Evolutionary conservation across 2,113 vertebrate species (phyloP), one percentile per base, ranked within the genome.

Genomic region (Centropus unirufus): DNA sequence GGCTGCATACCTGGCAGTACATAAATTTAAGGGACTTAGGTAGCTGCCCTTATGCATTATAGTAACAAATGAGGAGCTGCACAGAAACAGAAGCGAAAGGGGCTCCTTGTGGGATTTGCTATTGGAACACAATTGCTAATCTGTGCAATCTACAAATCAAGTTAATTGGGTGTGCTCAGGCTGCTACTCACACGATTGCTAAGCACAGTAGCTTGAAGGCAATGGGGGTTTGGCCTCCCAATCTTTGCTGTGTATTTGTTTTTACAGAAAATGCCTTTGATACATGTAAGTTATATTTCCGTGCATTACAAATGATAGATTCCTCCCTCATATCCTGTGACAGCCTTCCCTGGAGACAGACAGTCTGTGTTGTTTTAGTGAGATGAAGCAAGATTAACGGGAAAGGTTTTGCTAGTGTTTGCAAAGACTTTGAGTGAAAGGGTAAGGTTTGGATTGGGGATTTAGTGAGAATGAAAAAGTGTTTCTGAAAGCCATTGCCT

Each of bases 341-440:
- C 94, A 96, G 93, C 91, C 93, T 95, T 96, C 94, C 95, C 96
- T 94, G 95, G 97, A 97, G 97, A 96, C 96, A 96, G 96, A 72
- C 95, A 96, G 96, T 95, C 95, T 95, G 91, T 97, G 96, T 98
- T 97, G 92, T 96, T 97, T 97, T 96, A 97, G 95, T 0, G 13
- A 92, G 96, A 96, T 95, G 95, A 92, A 75, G 95, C 81, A 93
- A 96, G 92, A 97, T 96, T 97, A 97, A 93, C 59, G 78, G 96
- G 94, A 97, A 94, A 94, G 90, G 86, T 96, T 95, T 93, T 95
- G 92, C 85, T 88, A 14, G 89, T 94, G 91, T 95, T 95, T 93
- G 93, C 89, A 91, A 59, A 95, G 91, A 74, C 72, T 95, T 92
- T 4, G 14, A 94, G 97, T 61, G 20, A 62, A 84, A 94, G 47